Conservation (phyloP, 2,888 invertebrate genomes). For the Alloscopus bannaensis region DNA sequence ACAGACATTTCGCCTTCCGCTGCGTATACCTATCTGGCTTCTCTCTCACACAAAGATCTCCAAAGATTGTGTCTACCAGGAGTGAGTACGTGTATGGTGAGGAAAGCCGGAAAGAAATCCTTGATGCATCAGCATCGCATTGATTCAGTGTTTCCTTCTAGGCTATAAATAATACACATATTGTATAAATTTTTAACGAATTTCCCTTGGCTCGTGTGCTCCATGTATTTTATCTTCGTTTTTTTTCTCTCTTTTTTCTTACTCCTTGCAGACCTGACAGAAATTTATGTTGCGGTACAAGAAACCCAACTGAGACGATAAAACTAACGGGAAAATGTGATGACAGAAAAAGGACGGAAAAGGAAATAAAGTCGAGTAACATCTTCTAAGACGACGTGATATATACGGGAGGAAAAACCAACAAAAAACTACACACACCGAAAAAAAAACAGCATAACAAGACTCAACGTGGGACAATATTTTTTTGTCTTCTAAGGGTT, state of each 20-base stretch:
- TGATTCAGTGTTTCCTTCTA: slow-evolving; percentile 38
- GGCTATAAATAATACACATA: slow-evolving; percentile 51
- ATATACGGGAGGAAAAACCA: slow-evolving; percentile 23
- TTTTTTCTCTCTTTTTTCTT: slow-evolving; percentile 14
- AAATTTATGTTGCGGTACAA: slow-evolving; percentile 66
- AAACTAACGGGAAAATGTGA: slow-evolving; percentile 63
- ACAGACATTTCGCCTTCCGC: not conserved
- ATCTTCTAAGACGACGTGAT: slow-evolving; percentile 26
- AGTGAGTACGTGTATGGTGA: slow-evolving; percentile 15
- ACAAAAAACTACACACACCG: slow-evolving; percentile 6
- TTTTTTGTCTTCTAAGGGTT: not conserved
- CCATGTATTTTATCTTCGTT: slow-evolving; percentile 20
- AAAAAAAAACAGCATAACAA: slow-evolving; percentile 12
- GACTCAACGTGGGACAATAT: slow-evolving; percentile 20
- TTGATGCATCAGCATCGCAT: slow-evolving; percentile 33
- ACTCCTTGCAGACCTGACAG: slow-evolving; percentile 57
- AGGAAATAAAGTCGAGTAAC: slow-evolving; percentile 54
- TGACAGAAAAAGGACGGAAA: slow-evolving; percentile 63
- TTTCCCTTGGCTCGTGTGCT: slow-evolving; percentile 33
- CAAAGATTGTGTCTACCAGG: not conserved
- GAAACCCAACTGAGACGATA: slow-evolving; percentile 61
- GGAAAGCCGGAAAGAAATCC: slow-evolving; percentile 7
- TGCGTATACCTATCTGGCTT: not conserved
- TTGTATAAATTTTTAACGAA: slow-evolving; percentile 55
- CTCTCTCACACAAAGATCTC: not conserved